Evolutionary conservation across 2,888 invertebrate genomes (phyloP), one percentile per base, ranked within the genome.

Genomic region (Trachelus stipa): DNA sequence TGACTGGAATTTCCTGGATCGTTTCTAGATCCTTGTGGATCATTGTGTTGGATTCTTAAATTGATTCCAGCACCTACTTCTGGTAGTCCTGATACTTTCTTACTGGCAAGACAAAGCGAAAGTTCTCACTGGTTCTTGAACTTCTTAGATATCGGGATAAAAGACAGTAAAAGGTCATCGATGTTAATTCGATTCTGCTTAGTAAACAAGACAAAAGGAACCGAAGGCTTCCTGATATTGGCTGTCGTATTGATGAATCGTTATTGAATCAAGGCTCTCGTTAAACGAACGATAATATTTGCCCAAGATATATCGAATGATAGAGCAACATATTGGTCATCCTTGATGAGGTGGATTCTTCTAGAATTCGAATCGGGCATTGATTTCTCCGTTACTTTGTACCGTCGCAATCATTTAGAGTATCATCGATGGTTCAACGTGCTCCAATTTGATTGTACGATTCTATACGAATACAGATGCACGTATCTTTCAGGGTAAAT

Each of bases 251-350:
- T 34, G 71, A 71, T 71, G 71, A 71, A 33, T 71, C 71, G 31
- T 71, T 71, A 71, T 71, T 71, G 71, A 71, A 71, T 71, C 71
- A 34, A 33, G 71, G 11, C 71, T 71, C 33, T 71, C 71, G 71
- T 34, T 34, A 34, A 71, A 71, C 71, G 71, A 71, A 71, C 15
- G 71, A 71, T 71, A 71, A 71, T 71, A 71, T 71, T 71, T 71
- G 71, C 71, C 33, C 12, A 12, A 34, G 71, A 71, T 71, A 71
- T 56, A 56, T 56, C 56, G 56, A 23, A 56, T 23, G 56, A 56
- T 56, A 9, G 23, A 9, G 23, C 56, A 56, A 23, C 56, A 56
- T 56, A 56, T 56, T 56, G 56, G 23, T 23, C 56, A 56, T 56
- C 56, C 56, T 23, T 56, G 23, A 56, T 56, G 56, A 56, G 56